Evolutionary conservation across 2,113 vertebrate genomes (phyloP).

Genomic region (Thalassarche chlororhynchos): DNA sequence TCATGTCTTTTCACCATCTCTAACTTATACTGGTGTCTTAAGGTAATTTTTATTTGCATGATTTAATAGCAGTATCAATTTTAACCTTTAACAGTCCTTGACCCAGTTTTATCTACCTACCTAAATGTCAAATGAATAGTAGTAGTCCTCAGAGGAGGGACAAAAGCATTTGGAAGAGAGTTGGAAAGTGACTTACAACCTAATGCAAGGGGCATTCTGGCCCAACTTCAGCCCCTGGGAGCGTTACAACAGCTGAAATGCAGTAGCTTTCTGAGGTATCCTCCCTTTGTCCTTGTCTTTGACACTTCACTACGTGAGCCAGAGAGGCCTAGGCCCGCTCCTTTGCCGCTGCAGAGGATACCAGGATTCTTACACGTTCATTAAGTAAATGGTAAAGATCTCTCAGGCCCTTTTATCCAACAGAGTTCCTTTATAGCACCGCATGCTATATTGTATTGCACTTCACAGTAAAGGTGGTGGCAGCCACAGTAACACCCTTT

Average conservation of each 20-base stretch:
- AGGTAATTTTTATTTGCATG: not conserved
- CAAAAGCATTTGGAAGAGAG: not conserved
- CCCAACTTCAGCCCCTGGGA: not conserved
- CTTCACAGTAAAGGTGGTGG: not conserved
- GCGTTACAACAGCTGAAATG: not conserved
- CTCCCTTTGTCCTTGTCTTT: not conserved
- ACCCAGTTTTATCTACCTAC: not conserved
- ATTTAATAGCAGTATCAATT: not conserved
- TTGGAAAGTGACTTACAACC: not conserved
- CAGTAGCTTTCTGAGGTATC: not conserved
- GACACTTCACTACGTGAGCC: not conserved
- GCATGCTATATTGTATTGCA: not conserved
- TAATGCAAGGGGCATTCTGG: not conserved
- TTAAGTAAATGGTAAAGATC: not conserved
- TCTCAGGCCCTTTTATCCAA: not conserved
- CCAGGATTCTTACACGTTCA: not conserved
- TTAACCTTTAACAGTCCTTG: not conserved
- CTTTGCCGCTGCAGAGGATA: not conserved
- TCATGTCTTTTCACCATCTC: not conserved
- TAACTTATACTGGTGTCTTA: not conserved
- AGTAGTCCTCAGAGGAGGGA: not conserved
- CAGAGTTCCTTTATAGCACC: not conserved
- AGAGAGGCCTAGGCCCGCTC: not conserved
- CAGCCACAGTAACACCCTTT: not conserved
- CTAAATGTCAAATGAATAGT: not conserved